Percentiles rank a stretch among this genome's conserved stretches.
Conservation (phyloP, 2,113 vertebrate genomes). For the Gracilinanus agilis region DNA sequence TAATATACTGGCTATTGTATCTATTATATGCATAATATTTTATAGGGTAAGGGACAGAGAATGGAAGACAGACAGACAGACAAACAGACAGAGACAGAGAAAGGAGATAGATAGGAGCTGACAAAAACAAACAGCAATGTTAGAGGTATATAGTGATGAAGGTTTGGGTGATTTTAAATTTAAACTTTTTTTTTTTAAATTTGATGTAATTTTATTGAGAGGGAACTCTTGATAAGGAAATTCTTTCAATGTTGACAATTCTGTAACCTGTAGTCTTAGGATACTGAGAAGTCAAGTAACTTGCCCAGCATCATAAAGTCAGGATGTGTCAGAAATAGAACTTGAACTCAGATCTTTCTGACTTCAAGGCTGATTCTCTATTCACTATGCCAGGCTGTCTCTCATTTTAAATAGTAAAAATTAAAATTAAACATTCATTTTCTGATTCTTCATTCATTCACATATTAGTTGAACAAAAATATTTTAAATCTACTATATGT, state of each 20-base stretch:
- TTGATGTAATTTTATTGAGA: neutral
- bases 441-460: neutral
- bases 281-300: neutral
- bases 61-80: neutral
- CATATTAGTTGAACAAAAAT: neutral
- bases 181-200: neutral
- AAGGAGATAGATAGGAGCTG: neutral
- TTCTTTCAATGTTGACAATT: neutral
- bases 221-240: neutral
- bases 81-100: neutral
- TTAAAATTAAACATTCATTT: neutral
- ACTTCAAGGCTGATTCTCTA: neutral
- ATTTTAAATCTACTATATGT: neutral
- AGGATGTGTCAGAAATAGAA: neutral
- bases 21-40: no score
- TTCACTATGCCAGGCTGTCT: neutral
- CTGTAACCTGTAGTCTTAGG: neutral
- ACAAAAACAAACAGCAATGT: neutral
- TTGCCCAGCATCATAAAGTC: neutral
- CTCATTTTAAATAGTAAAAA: neutral
- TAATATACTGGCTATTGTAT: no score
- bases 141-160: neutral
- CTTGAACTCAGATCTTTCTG: neutral
- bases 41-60: neutral
- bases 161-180: neutral